Evolutionary conservation across 2,113 vertebrate species (phyloP).

Genomic region (Saccopteryx leptura): DNA sequence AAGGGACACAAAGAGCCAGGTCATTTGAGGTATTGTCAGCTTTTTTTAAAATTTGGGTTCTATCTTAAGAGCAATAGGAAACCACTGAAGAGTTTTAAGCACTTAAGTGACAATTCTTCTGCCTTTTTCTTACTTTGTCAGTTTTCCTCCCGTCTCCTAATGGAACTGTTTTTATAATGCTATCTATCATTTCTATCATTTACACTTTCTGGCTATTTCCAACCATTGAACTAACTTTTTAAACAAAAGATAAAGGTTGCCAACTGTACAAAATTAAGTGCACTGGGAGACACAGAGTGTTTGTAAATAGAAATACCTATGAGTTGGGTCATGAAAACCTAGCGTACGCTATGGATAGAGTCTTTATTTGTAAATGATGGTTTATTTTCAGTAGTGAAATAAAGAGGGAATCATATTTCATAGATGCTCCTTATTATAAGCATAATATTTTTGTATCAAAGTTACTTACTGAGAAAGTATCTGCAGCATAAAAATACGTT

Average conservation of each 20-base stretch:
- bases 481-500: neutral
- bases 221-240: neutral
- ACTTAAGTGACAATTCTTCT: neutral
- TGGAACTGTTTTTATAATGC: neutral
- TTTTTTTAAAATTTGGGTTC: neutral
- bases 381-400: neutral
- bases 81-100: neutral
- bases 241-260: neutral
- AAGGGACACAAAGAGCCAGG: neutral
- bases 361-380: neutral
- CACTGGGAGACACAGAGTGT: neutral
- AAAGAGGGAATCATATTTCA: neutral
- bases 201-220: neutral
- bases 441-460: neutral
- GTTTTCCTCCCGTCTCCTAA: neutral
- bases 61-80: neutral
- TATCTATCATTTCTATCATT: neutral
- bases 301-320: neutral
- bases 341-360: neutral
- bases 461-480: neutral
- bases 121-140: neutral
- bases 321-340: constrained; percentile 1
- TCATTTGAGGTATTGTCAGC: neutral
- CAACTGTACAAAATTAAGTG: neutral
- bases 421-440: neutral